Conservation (phyloP, 2,888 invertebrate species). For the Clitarchus hookeri region DNA sequence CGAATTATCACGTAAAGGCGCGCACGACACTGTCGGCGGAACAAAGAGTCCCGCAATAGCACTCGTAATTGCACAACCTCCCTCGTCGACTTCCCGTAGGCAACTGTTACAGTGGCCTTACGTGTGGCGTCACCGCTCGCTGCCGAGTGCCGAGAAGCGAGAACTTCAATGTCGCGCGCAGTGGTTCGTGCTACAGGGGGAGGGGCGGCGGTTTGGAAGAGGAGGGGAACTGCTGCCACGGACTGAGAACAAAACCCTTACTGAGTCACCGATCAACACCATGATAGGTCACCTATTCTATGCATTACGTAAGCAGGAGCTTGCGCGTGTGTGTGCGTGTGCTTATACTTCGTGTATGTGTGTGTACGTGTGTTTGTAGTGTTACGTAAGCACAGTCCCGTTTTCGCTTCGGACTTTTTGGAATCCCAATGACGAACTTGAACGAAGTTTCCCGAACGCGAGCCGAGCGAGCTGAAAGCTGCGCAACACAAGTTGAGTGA, state of each 20-base stretch:
- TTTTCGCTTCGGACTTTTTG: conserved; percentile 38
- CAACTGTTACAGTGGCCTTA: not conserved
- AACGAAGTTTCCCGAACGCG: conserved; percentile 30
- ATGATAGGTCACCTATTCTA: conserved; percentile 59
- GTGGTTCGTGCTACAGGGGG: not conserved
- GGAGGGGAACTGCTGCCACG: conserved; percentile 48
- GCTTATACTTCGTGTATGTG: not conserved
- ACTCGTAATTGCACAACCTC: not conserved
- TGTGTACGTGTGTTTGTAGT: not conserved
- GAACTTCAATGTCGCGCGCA: conserved; percentile 29
- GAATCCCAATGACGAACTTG: conserved; percentile 25
- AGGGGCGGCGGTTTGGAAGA: not conserved
- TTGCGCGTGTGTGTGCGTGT: not conserved
- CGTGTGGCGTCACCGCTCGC: not conserved
- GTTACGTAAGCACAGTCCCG: conserved; percentile 41
- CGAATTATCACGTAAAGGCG: not conserved
- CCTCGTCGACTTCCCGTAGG: not conserved
- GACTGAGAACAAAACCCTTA: conserved; percentile 58
- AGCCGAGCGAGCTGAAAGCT: conserved; percentile 25
- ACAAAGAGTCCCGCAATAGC: not conserved
- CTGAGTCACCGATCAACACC: conserved; percentile 58
- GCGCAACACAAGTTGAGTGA: conserved; percentile 41
- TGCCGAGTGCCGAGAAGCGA: not conserved
- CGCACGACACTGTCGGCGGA: not conserved
- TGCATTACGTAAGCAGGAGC: conserved; percentile 48